Evolutionary conservation across 2,113 vertebrate species (phyloP), one percentile per base, ranked within the genome.

Genomic region (Myanophis thanlyinensis): DNA sequence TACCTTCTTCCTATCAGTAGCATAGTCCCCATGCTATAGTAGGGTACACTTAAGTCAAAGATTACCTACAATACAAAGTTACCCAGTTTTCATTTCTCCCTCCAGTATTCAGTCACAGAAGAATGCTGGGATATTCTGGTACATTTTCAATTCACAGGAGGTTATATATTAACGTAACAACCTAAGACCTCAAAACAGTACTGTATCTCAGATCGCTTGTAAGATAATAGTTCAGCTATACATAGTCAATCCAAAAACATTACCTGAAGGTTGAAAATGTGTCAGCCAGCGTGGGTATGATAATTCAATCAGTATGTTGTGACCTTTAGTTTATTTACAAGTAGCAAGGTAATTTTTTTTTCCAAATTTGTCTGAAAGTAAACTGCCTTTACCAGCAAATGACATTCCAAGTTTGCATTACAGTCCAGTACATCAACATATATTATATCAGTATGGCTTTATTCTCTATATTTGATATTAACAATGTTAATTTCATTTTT

Each of bases 401-500:
- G 93, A 94, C 87, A 3, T 4, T 87, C 93, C 80, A 86, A 0
- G 92, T 88, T 93, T 93, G 40, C 91, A 85, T 95, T 73, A 94
- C 80, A 94, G 94, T 94, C 96, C 92, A 93, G 95, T 94, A 96
- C 94, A 93, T 92, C 0, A 92, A 92, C 12, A 8, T 18, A 94
- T 93, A 89, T 15, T 67, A 27, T n/a, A 35, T 67, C 12, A 20
- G 3, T 40, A 80, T 80, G 35, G 67, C 40, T 80, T 80, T 80
- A 80, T 6, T 80, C 15, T 80, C 18, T 80, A 80, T 18, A 40
- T 40, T 12, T 80, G 67, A 80, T 40, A 40, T 35, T 35, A 73
- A 73, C 62, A 73, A 18, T 73, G 62, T 35, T 35, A 15, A 18
- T 73, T 73, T 73, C n/a, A 73, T 40, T 9, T 20, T 20, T 80